Conservation (phyloP, 2,113 vertebrate genomes). For the Microtus richardsoni region DNA sequence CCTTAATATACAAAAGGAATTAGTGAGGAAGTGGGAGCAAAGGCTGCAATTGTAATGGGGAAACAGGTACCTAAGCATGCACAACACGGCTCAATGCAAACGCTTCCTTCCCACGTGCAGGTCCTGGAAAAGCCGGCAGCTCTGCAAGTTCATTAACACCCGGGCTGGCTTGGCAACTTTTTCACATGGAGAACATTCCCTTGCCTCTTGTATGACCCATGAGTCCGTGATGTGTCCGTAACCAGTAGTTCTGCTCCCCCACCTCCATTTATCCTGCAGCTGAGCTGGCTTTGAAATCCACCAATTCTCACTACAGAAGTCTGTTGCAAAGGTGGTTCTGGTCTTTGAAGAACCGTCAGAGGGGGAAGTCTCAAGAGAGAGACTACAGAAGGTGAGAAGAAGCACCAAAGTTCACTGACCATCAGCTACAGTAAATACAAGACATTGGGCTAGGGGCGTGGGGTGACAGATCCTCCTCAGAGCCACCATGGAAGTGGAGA, state of each 20-base stretch:
- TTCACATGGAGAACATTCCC: background rate
- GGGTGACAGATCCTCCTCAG: background rate
- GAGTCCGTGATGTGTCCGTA: background rate
- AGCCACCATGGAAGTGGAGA: background rate
- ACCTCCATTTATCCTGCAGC: background rate
- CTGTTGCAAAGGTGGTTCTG: background rate
- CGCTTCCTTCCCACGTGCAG: background rate
- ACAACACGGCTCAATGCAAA: background rate
- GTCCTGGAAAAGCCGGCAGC: background rate
- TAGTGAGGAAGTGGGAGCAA: too few species aligned
- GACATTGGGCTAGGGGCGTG: background rate
- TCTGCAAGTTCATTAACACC: constrained; percentile 3
- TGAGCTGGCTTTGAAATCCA: background rate
- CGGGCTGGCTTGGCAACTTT: background rate
- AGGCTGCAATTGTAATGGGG: background rate
- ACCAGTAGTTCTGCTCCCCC: background rate
- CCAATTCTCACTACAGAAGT: background rate
- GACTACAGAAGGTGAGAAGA: background rate
- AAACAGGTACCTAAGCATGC: background rate
- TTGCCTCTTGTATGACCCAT: background rate
- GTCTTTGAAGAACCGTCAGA: background rate
- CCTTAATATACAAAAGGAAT: too few species aligned
- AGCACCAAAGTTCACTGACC: background rate
- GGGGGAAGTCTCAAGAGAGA: background rate
- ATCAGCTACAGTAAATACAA: background rate